A percentile compares a stretch with the other conserved stretches of the same genome.
Conservation (phyloP, 2,888 invertebrate genomes). For the Tetranychus truncatus region DNA sequence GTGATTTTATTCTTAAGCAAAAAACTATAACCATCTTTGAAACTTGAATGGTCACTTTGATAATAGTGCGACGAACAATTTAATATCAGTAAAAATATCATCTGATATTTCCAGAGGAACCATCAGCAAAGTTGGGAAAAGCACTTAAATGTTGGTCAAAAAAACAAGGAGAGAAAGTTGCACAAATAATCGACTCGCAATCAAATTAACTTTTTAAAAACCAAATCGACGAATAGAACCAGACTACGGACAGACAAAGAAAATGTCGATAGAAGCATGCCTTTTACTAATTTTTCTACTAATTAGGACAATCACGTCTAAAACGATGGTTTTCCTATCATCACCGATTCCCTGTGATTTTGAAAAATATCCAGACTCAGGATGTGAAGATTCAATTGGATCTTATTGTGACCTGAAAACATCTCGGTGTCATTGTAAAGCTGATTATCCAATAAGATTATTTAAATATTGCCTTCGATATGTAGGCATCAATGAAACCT, state of each 20-base stretch:
- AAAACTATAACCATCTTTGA: too few relatives aligned
- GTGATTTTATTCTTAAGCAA: too few relatives aligned
- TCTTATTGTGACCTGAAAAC: constrained; percentile 17
- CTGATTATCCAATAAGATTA: constrained; percentile 7
- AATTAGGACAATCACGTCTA: background rate
- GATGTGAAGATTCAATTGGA: constrained; percentile 20
- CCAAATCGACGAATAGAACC: too few relatives aligned
- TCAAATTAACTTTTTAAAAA: too few relatives aligned
- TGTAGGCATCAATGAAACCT: constrained; percentile 12
- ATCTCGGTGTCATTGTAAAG: constrained; percentile 16
- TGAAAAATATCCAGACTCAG: constrained; percentile 13
- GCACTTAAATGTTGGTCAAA: too few relatives aligned
- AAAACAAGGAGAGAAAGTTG: too few relatives aligned
- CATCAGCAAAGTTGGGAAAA: too few relatives aligned
- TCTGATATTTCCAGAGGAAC: too few relatives aligned
- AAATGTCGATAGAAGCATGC: background rate
- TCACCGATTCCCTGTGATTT: constrained; percentile 16
- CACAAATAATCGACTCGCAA: too few relatives aligned
- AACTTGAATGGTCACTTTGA: too few relatives aligned
- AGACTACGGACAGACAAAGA: background rate
- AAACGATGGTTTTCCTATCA: background rate
- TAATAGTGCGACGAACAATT: too few relatives aligned
- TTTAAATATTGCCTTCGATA: constrained; percentile 7
- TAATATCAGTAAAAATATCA: too few relatives aligned
- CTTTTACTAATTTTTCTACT: background rate